phyloP scores from a whole-genome alignment of 2,113 vertebrate species.

The Panthera uncia region DNA sequence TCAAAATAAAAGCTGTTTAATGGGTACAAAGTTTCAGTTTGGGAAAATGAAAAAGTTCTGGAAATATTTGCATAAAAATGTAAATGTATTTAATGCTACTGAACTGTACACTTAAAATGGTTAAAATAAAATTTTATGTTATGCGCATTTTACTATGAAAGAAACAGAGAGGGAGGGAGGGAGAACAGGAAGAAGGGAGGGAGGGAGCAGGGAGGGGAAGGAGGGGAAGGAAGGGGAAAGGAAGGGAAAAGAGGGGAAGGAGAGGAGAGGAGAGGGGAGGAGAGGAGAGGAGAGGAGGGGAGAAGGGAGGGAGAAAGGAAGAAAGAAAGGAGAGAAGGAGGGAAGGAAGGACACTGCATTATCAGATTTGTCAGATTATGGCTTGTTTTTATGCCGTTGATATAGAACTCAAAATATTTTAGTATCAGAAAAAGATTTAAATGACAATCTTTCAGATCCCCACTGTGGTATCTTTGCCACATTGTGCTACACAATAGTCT shows the following conservation, averaged over 20 bases:
- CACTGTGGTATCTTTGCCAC: neutral
- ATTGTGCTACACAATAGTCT: rapidly evolving
- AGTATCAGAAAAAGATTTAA: neutral
- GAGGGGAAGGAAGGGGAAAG: too few relatives aligned
- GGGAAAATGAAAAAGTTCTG: neutral
- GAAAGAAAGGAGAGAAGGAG: too few relatives aligned
- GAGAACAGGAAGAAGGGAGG: rapidly evolving
- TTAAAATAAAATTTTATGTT: neutral
- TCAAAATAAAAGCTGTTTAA: neutral
- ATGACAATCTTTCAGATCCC: neutral
- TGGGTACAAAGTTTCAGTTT: neutral
- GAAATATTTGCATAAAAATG: neutral
- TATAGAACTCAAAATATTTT: constrained; percentile 8
- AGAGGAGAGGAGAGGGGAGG: too few relatives aligned
- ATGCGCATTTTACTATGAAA: neutral
- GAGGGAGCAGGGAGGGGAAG: neutral
- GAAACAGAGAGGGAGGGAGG: neutral
- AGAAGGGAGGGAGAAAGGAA: neutral
- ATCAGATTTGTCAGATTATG: neutral
- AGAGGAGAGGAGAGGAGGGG: neutral
- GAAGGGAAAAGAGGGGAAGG: rapidly evolving
- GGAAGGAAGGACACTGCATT: neutral
- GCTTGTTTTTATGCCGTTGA: neutral
- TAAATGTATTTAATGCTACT: neutral
- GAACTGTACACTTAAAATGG: neutral